Percentiles rank a stretch among this genome's conserved stretches.
These are phyloP conservation scores for Macrochelys suwanniensis DNA, from an alignment of 2,797 vertebrate genomes.

Conservation along the genomic window DNA sequence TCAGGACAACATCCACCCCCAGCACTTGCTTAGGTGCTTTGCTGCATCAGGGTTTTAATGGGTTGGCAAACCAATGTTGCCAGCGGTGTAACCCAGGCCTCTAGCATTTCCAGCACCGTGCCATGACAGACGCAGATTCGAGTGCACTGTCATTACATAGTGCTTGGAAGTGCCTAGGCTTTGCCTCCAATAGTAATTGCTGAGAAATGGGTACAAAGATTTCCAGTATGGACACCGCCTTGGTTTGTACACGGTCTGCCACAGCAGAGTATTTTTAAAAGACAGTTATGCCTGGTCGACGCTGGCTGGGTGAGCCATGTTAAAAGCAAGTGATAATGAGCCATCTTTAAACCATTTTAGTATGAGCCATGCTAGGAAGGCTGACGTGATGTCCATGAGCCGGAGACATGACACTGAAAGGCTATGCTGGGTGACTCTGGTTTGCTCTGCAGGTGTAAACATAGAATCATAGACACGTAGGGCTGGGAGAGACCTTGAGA, in stretches of 20 bases:
- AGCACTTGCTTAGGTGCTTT: neutral
- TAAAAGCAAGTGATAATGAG: neutral
- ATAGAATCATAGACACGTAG: too few species aligned
- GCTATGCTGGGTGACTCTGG: neutral
- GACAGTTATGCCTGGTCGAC: neutral
- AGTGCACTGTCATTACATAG: neutral
- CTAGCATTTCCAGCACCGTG: neutral
- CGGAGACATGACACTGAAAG: neutral
- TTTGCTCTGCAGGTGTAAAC: neutral
- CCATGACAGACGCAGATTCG: neutral
- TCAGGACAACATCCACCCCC: neutral
- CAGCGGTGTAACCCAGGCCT: neutral
- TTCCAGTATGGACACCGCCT: neutral
- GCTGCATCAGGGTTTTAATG: neutral
- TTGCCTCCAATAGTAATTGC: neutral
- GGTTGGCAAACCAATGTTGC: neutral
- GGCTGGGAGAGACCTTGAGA: neutral
- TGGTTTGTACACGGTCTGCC: neutral
- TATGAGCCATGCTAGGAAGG: neutral
- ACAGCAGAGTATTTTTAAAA: slow-evolving; percentile 3
- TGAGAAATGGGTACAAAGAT: too few species aligned
- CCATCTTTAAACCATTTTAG: neutral
- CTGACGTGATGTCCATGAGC: too few species aligned
- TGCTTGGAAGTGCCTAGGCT: neutral
- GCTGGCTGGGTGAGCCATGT: neutral